phyloP scores from a whole-genome alignment of 2,888 invertebrate species.

The Drosophila tripunctata region DNA sequence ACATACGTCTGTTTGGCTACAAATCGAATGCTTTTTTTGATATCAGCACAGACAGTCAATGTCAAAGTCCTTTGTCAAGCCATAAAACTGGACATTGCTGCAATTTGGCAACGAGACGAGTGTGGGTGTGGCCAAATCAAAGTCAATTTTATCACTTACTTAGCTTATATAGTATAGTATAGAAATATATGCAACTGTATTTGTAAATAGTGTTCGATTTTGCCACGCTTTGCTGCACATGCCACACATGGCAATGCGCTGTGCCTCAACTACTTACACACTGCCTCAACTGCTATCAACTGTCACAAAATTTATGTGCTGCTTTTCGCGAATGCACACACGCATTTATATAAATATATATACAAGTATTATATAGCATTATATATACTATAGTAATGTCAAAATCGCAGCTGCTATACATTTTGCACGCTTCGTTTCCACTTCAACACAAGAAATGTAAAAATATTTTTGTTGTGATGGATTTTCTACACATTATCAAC shows the following conservation, averaged over 20 bases:
- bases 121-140: conserved; percentile 64
- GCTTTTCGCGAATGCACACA: conserved; percentile 40
- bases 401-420: conserved; percentile 70
- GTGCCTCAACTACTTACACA: background rate
- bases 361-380: background rate
- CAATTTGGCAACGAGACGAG: conserved; percentile 52
- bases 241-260: conserved; percentile 29
- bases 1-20: conserved; percentile 26
- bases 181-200: conserved; percentile 27
- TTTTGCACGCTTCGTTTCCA: conserved; percentile 47
- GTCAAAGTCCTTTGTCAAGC: conserved; percentile 39
- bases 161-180: conserved; percentile 55
- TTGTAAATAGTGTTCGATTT: conserved; percentile 62
- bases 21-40: conserved; percentile 25
- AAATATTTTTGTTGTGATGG: conserved; percentile 4
- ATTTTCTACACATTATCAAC: conserved; percentile 3
- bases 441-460: background rate
- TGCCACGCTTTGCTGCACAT: conserved; percentile 67
- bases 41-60: conserved; percentile 25
- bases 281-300: conserved; percentile 10
- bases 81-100: conserved; percentile 68
- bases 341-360: conserved; percentile 3
- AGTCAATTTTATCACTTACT: conserved; percentile 76
- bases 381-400: conserved; percentile 17
- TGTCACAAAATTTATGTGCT: conserved; percentile 61